Percentiles rank a stretch among this genome's conserved stretches.
These are phyloP conservation scores for Phalacrocorax carbo DNA, from an alignment of 2,113 vertebrate species.

Conservation along the genomic window DNA sequence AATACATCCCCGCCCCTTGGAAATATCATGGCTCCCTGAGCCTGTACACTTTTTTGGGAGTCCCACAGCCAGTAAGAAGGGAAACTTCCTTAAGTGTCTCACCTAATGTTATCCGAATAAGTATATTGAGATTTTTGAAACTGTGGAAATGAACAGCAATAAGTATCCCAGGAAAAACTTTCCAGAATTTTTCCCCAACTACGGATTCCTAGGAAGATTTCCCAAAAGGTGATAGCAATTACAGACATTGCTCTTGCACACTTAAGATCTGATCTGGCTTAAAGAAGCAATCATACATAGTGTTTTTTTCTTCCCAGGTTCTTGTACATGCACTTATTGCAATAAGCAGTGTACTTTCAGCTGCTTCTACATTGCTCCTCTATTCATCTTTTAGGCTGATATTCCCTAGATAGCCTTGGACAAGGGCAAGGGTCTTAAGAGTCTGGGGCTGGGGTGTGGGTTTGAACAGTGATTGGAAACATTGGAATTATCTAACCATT, in stretches of 20 bases:
- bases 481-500: not conserved
- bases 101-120: not conserved
- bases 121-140: not conserved
- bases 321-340: not conserved
- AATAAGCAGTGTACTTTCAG: not conserved
- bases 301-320: not conserved
- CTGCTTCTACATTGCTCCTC: not conserved
- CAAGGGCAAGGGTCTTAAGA: not conserved
- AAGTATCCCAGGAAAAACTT: not conserved
- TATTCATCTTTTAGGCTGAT: not conserved
- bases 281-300: not conserved
- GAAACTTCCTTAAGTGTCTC: not conserved
- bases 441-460: not conserved
- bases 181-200: not conserved
- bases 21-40: not conserved
- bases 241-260: not conserved
- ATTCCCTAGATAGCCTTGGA: not conserved
- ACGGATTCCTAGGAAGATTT: not conserved
- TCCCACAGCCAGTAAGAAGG: not conserved
- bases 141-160: not conserved
- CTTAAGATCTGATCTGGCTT: not conserved
- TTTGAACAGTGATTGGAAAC: not conserved
- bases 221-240: not conserved
- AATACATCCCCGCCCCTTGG: not conserved
- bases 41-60: not conserved